These are phyloP conservation scores for Calameuta idolon DNA, from an alignment of 2,888 invertebrate genomes.

Conservation along the genomic window DNA sequence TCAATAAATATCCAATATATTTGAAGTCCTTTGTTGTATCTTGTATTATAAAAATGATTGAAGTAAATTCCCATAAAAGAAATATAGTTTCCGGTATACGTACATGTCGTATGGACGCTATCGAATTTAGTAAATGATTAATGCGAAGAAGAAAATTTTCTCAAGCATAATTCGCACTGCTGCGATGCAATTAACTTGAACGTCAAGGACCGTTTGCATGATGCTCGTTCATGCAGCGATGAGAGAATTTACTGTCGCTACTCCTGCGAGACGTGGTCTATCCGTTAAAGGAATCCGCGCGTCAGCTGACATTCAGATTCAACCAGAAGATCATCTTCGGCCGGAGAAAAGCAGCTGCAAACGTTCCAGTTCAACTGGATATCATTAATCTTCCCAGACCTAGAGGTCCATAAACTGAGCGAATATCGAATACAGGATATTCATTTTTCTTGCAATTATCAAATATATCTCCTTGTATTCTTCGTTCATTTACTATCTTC, in stretches of 20 bases:
- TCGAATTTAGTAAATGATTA: not conserved
- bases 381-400: too few relatives aligned
- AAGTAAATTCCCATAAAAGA: not conserved
- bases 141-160: not conserved
- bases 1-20: not conserved
- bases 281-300: not conserved
- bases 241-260: not conserved
- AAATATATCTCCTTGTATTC: too few relatives aligned
- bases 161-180: not conserved
- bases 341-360: too few relatives aligned
- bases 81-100: not conserved
- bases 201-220: not conserved
- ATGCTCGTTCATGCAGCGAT: not conserved
- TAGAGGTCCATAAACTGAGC: too few relatives aligned
- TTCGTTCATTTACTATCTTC: not conserved
- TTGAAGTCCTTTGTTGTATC: not conserved
- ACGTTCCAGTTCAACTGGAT: too few relatives aligned
- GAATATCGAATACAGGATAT: too few relatives aligned
- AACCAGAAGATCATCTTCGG: too few relatives aligned
- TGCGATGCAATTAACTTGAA: not conserved
- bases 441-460: too few relatives aligned
- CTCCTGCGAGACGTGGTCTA: not conserved
- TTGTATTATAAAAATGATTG: not conserved
- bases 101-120: not conserved
- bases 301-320: too few relatives aligned